phyloP scores from a whole-genome alignment of 2,888 invertebrate genomes.

The Congeria kusceri region DNA sequence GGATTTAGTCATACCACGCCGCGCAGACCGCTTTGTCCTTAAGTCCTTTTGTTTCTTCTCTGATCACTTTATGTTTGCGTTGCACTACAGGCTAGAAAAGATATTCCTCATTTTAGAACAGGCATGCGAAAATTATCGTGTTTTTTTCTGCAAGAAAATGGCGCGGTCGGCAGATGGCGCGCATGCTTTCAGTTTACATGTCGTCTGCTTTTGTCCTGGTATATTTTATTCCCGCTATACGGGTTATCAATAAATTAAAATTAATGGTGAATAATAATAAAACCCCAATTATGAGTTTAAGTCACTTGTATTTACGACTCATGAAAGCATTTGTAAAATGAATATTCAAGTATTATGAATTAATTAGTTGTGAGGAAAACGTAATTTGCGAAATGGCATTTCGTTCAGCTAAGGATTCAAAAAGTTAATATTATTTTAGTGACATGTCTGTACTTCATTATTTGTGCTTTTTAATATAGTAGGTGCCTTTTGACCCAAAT shows the following conservation, averaged over 20 bases:
- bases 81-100: constrained; percentile 13
- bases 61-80: constrained; percentile 2
- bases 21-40: neutral
- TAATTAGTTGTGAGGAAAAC: too few species aligned
- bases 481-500: too few species aligned
- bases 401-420: too few species aligned
- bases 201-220: constrained; percentile 25
- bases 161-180: constrained; percentile 40
- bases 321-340: too few species aligned
- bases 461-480: too few species aligned
- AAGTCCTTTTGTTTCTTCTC: constrained; percentile 4
- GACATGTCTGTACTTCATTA: too few species aligned
- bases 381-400: too few species aligned
- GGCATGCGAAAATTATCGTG: constrained; percentile 30
- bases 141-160: constrained; percentile 21
- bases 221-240: neutral
- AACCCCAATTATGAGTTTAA: neutral
- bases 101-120: constrained; percentile 31
- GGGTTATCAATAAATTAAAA: constrained; percentile 5
- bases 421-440: too few species aligned
- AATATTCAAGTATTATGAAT: too few species aligned
- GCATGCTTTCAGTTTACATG: constrained; percentile 17
- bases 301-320: too few species aligned
- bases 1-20: too few species aligned
- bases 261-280: neutral